These are phyloP conservation scores for Pogoniulus pusillus DNA, from an alignment of 2,797 vertebrate genomes.

Conservation along the genomic window DNA sequence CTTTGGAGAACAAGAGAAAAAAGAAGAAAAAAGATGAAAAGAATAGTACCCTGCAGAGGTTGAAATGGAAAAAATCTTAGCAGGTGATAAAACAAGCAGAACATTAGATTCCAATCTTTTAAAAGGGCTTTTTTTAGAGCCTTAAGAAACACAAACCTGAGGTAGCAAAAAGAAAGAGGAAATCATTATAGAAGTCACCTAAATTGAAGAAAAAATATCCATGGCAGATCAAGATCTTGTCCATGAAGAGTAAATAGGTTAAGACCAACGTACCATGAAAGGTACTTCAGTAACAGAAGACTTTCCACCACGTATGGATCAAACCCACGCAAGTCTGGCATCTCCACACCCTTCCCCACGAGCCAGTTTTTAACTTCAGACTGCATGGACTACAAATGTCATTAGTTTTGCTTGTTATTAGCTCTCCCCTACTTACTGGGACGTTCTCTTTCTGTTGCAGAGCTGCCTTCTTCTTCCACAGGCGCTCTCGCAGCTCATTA, in stretches of 20 bases:
- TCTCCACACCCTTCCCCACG: neutral
- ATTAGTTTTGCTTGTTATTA: neutral
- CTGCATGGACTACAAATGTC: neutral
- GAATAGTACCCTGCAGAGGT: neutral
- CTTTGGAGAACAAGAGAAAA: constrained; percentile 57
- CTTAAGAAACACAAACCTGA: neutral
- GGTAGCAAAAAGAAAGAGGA: neutral
- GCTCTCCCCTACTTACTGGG: constrained; percentile 80
- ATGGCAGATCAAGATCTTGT: accelerated
- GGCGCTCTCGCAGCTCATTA: constrained; percentile 88
- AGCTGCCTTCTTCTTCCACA: constrained; percentile 95
- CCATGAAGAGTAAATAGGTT: constrained; percentile 32
- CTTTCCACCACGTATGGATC: neutral
- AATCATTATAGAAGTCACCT: too few relatives aligned
- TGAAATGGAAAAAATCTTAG: neutral
- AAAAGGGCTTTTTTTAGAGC: neutral
- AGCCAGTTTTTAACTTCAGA: neutral
- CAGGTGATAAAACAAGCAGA: neutral
- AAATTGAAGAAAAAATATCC: neutral
- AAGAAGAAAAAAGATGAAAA: neutral
- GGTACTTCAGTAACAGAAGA: constrained; percentile 32
- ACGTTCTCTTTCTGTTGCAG: constrained; percentile 91
- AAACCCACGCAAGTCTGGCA: neutral
- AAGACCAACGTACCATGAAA: neutral
- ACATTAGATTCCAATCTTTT: neutral